Percentiles rank a stretch among this genome's conserved stretches.
Evolutionary conservation across 2,113 vertebrate genomes (phyloP).

Genomic region (Xerus inauris): DNA sequence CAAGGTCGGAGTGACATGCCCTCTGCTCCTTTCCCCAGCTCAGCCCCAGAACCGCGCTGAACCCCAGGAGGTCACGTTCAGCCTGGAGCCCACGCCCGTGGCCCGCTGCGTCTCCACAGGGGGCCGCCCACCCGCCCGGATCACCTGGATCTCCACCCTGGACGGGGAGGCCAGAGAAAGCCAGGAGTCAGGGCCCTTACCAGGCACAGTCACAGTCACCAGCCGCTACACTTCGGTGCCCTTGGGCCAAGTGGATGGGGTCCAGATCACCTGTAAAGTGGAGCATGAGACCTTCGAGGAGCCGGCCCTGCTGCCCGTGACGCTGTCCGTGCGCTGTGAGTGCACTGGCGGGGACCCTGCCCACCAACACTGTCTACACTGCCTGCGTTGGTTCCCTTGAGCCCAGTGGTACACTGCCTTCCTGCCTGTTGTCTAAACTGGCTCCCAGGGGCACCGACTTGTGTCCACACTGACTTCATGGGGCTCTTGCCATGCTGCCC

Average conservation of each 20-base stretch:
- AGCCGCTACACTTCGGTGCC: conserved; percentile 89
- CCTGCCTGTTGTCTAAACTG: background rate
- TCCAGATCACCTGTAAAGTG: conserved; percentile 89
- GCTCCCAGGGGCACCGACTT: fast-evolving
- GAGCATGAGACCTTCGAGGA: conserved; percentile 85
- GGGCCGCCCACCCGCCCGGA: conserved; percentile 87
- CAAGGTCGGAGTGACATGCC: background rate
- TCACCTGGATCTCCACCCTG: conserved; percentile 88
- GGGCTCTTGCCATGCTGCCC: background rate
- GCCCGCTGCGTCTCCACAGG: conserved; percentile 88
- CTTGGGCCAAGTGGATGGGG: conserved; percentile 84
- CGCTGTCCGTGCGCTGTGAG: conserved; percentile 78
- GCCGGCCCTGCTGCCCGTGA: conserved; percentile 43
- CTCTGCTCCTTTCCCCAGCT: conserved; percentile 81
- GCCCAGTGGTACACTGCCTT: background rate
- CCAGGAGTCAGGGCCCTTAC: conserved; percentile 9
- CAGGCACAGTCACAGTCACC: conserved; percentile 87
- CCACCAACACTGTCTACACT: too few relatives aligned
- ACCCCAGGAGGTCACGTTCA: conserved; percentile 80
- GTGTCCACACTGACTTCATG: background rate
- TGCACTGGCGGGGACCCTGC: background rate
- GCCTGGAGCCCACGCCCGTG: conserved; percentile 77
- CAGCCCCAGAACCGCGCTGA: conserved; percentile 87
- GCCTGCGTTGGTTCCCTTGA: background rate
- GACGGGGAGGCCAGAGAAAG: conserved; percentile 76